These are phyloP conservation scores for Malurus alboscapulatus DNA, from an alignment of 2,113 vertebrate species.

Conservation along the genomic window DNA sequence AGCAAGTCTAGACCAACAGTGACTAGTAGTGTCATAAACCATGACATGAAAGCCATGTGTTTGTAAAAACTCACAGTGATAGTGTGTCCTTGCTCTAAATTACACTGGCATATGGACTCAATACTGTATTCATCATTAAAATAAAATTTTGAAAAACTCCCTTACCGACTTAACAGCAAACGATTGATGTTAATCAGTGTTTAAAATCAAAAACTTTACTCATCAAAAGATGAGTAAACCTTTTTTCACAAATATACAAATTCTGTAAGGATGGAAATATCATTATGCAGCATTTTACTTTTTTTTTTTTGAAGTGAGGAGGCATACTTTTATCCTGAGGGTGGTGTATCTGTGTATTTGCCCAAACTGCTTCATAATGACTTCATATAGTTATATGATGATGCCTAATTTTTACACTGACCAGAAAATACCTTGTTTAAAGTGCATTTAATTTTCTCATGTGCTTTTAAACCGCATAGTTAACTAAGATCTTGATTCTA, in stretches of 20 bases:
- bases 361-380: background rate
- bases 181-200: background rate
- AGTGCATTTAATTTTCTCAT: background rate
- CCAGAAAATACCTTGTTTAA: background rate
- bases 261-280: background rate
- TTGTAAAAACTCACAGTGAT: background rate
- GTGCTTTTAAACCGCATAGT: background rate
- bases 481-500: background rate
- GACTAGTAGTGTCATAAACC: background rate
- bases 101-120: background rate
- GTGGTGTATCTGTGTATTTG: background rate
- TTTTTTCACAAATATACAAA: background rate
- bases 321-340: background rate
- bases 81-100: background rate
- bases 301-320: background rate
- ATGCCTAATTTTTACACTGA: background rate
- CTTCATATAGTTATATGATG: background rate
- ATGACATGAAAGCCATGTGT: background rate
- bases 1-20: background rate
- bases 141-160: rapidly evolving
- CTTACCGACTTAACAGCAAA: background rate
- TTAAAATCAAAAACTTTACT: background rate
- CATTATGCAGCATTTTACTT: background rate
- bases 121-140: background rate
- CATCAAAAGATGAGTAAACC: background rate